Evolutionary conservation across 2,888 invertebrate species (phyloP), one percentile per base, ranked within the genome.

Genomic region (Stomorhina lunata): DNA sequence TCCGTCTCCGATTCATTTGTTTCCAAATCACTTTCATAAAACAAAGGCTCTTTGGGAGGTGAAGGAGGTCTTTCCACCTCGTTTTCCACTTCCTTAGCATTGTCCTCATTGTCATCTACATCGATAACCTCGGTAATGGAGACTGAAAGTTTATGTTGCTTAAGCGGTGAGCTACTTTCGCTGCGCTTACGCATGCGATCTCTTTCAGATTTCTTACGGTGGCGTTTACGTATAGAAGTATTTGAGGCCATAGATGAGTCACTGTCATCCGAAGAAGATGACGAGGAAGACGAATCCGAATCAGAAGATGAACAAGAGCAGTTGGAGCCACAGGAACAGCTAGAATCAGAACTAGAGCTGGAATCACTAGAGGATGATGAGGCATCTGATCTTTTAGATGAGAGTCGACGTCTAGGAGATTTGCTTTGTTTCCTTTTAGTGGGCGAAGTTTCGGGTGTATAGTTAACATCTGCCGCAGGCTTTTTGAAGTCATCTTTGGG

Each of bases 1-100:
- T 96, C 96, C 0, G 96, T 96, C 84, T 96, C 96, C 61, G 96
- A 95, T 90, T 96, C 95, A 15, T 95, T 94, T 0, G 97, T 97
- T 86, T 96, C 96, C 65, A 97, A 92, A 91, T 97, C 97, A 0
- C 96, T 95, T 91, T 97, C 97, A 37, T 94, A 93, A 81, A 96
- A 94, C 0, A 94, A 92, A 1, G 93, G 92, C 85, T 95, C 95
- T 34, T 86, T 86, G 0, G 88, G 85, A 1, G 82, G 83, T 0
- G 87, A 84, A 4, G 86, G 82, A 9, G 73, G 50, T 20, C 69
- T 40, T 4, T 68, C 45, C 3, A 71, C 85, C 20, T 85, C 91
- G 84, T 93, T 92, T 1, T 92, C 92, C 86, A 92, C 92, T 5
- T 89, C 87, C 12, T 80, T 81, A 7, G 34, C 27, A 2, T 7